Percentiles rank a stretch among this genome's conserved stretches.
These are phyloP conservation scores for Clupea harengus DNA, from an alignment of 2,113 vertebrate genomes.

Conservation along the genomic window DNA sequence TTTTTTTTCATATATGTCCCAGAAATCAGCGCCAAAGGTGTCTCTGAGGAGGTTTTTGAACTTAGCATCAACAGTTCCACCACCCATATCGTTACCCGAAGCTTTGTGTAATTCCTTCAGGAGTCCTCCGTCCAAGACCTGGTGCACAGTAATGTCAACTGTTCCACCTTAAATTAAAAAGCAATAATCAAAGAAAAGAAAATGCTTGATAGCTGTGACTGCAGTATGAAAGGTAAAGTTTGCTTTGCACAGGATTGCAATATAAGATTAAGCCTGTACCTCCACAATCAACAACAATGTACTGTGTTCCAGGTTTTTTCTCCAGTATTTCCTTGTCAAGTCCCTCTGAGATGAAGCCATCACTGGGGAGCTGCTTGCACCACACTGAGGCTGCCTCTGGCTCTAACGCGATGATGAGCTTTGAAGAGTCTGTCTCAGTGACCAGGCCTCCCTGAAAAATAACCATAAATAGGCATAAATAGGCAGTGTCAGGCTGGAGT, in stretches of 20 bases:
- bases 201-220: not conserved
- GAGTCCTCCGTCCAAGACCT: conserved; percentile 47
- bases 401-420: conserved; percentile 39
- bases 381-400: too few relatives aligned
- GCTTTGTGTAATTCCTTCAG: conserved; percentile 58
- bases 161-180: conserved; percentile 41
- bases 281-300: conserved; percentile 61
- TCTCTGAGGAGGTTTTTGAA: conserved; percentile 47
- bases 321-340: conserved; percentile 28
- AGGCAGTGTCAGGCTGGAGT: too few relatives aligned
- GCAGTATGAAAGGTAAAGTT: not conserved
- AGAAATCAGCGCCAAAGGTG: conserved; percentile 41
- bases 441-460: too few relatives aligned
- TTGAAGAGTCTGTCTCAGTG: not conserved
- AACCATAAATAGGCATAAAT: too few relatives aligned
- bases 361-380: conserved; percentile 52
- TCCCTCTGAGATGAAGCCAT: conserved; percentile 48
- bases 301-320: conserved; percentile 52
- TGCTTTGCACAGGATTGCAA: too few relatives aligned
- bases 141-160: conserved; percentile 58
- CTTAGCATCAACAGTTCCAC: conserved; percentile 52
- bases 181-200: too few relatives aligned
- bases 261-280: conserved; percentile 36
- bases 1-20: conserved; percentile 22
- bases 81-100: conserved; percentile 54